Evolutionary conservation across 2,888 invertebrate genomes (phyloP).

Genomic region (Tenthredo notha): DNA sequence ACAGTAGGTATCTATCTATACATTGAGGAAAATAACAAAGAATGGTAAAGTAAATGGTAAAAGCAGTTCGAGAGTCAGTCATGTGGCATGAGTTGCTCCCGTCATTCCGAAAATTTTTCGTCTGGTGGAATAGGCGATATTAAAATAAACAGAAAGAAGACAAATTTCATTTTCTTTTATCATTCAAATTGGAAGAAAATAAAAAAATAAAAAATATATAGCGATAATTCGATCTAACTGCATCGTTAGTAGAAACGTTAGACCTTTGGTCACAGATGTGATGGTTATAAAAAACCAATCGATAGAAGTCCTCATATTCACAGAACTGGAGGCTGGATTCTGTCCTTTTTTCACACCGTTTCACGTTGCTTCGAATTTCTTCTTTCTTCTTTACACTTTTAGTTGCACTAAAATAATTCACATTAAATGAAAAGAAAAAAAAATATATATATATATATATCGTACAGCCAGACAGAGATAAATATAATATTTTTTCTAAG

Average conservation of each 20-base stretch:
- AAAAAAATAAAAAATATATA: neutral
- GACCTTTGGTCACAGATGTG: slow-evolving; percentile 4
- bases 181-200: neutral
- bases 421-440: slow-evolving; percentile 11
- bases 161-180: neutral
- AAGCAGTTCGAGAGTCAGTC: slow-evolving; percentile 10
- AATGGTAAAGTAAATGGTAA: neutral
- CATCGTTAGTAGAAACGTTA: slow-evolving; percentile 2
- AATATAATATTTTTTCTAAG: neutral
- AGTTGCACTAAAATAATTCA: slow-evolving; percentile 25
- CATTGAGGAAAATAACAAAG: slow-evolving; percentile 4
- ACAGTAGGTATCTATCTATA: neutral
- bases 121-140: slow-evolving; percentile 8
- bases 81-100: slow-evolving; percentile 2
- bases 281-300: slow-evolving; percentile 27
- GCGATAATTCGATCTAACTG: neutral
- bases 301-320: neutral
- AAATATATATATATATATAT: no score
- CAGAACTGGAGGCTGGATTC: neutral
- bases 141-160: neutral
- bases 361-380: neutral
- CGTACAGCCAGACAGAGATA: neutral
- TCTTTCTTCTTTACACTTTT: neutral
- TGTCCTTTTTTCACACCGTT: neutral
- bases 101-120: neutral